Evolutionary conservation across 2,888 invertebrate genomes (phyloP).

Genomic region (Uloborus plumipes): DNA sequence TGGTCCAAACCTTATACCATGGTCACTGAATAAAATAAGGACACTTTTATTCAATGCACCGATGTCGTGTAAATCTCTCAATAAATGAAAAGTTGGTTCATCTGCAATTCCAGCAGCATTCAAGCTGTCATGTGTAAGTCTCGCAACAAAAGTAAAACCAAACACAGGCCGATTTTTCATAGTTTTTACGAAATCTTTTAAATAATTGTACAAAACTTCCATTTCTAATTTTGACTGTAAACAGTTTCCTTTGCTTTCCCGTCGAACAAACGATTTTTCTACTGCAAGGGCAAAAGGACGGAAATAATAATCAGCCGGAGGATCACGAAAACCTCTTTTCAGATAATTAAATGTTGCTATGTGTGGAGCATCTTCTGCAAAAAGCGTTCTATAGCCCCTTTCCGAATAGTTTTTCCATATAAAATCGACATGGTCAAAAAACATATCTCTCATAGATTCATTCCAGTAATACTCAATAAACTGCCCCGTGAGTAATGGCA

Average conservation of each 20-base stretch:
- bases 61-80: conserved; percentile 75
- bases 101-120: conserved; percentile 70
- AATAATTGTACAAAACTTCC: conserved; percentile 51
- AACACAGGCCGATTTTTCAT: conserved; percentile 67
- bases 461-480: conserved; percentile 66
- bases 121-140: conserved; percentile 70
- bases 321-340: conserved; percentile 69
- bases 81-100: conserved; percentile 72
- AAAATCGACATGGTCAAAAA: conserved; percentile 69
- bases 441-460: conserved; percentile 59
- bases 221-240: conserved; percentile 58
- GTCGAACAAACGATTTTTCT: conserved; percentile 67
- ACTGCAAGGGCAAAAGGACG: conserved; percentile 70
- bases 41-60: conserved; percentile 79
- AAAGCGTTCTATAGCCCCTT: conserved; percentile 69
- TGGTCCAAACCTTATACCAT: conserved; percentile 88
- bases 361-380: conserved; percentile 70
- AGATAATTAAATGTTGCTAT: conserved; percentile 71
- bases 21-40: conserved; percentile 85
- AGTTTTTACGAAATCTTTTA: conserved; percentile 54
- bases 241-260: conserved; percentile 56
- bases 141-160: conserved; percentile 70
- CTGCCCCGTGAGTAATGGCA: conserved; percentile 69
- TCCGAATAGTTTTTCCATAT: conserved; percentile 70
- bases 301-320: conserved; percentile 71